Percentiles rank a stretch among this genome's conserved stretches.
phyloP scores from a whole-genome alignment of 2,113 vertebrate species.

The Zosterops hypoxanthus region DNA sequence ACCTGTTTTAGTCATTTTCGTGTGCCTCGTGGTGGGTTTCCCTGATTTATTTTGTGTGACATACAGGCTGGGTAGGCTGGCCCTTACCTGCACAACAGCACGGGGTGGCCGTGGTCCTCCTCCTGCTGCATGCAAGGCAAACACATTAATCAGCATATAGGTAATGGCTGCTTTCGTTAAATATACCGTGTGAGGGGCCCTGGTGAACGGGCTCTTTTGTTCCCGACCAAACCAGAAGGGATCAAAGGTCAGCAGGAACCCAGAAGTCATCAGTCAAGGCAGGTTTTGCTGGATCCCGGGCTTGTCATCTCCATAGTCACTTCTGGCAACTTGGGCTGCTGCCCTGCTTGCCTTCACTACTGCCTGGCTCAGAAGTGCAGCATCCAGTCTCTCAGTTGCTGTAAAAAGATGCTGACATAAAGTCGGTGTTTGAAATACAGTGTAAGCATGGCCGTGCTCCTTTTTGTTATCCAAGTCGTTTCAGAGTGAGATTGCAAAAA shows the following conservation, averaged over 20 bases:
- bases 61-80: neutral
- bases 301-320: constrained; percentile 82
- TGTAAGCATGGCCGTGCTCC: neutral
- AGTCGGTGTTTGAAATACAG: constrained; percentile 56
- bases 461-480: constrained; percentile 1
- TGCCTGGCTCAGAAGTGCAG: constrained; percentile 49
- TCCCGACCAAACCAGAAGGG: constrained; percentile 75
- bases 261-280: constrained; percentile 85
- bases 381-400: constrained; percentile 28
- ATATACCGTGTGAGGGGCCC: constrained; percentile 67
- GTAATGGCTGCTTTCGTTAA: constrained; percentile 67
- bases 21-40: neutral
- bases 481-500: constrained; percentile 18
- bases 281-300: constrained; percentile 80
- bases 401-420: constrained; percentile 67
- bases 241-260: constrained; percentile 84
- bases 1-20: neutral
- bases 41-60: neutral
- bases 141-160: constrained; percentile 64
- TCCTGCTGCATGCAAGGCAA: constrained; percentile 9
- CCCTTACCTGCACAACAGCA: neutral
- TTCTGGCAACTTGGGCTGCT: constrained; percentile 76
- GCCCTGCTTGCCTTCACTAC: constrained; percentile 60
- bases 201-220: constrained; percentile 76
- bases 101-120: neutral